phyloP scores from a whole-genome alignment of 2,888 invertebrate genomes.

The Parapristionchus giblindavisi region DNA sequence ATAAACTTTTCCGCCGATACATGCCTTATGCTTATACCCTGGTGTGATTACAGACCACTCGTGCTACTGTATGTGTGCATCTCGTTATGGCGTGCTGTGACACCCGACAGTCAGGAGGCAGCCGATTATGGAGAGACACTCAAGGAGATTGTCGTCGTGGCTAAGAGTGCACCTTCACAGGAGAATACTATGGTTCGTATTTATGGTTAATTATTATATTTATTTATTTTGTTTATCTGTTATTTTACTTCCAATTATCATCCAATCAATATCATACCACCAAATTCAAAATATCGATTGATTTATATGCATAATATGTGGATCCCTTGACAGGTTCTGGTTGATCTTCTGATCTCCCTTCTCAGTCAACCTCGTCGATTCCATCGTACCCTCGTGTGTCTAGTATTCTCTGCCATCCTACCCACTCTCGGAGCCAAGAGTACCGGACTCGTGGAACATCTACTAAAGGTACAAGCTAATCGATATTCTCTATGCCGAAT shows the following conservation, averaged over 20 bases:
- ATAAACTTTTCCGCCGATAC: too few relatives aligned
- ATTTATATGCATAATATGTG: too few relatives aligned
- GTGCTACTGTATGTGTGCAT: conserved; percentile 41
- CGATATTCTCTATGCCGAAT: too few relatives aligned
- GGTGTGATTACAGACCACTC: conserved; percentile 46
- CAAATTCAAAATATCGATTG: too few relatives aligned
- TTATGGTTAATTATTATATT: neutral
- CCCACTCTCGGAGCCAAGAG: too few relatives aligned
- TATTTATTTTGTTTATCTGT: neutral
- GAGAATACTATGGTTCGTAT: conserved; percentile 16
- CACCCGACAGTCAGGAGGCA: conserved; percentile 29
- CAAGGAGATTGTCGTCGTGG: conserved; percentile 16
- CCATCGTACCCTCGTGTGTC: conserved; percentile 34
- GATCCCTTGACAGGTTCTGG: conserved; percentile 43
- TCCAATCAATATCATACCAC: too few relatives aligned
- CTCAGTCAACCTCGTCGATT: conserved; percentile 31
- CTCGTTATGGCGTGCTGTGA: conserved; percentile 8
- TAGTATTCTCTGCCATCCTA: conserved; percentile 48
- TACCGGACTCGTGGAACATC: too few relatives aligned
- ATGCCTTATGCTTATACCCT: too few relatives aligned
- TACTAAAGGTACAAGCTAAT: too few relatives aligned
- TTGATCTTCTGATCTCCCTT: conserved; percentile 51
- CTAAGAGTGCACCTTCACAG: conserved; percentile 10
- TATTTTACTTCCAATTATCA: neutral
- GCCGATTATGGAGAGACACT: conserved; percentile 15